Percentiles rank a stretch among this genome's conserved stretches.
These are phyloP conservation scores for Drosophila infuscata DNA, from an alignment of 2,888 invertebrate species.

Conservation along the genomic window DNA sequence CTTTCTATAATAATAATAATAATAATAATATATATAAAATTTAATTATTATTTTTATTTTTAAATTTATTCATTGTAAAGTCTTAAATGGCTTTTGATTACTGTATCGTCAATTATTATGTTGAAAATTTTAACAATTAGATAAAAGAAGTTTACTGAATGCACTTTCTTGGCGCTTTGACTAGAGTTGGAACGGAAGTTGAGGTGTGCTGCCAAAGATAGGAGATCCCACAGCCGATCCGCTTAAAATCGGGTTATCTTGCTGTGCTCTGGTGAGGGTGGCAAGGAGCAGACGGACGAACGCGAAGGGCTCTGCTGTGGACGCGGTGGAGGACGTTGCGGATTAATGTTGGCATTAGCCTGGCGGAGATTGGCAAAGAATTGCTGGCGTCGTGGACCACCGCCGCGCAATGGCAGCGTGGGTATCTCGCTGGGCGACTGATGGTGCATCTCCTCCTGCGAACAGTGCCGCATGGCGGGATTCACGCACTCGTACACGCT, in stretches of 20 bases:
- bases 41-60: not conserved
- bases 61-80: conserved; percentile 27
- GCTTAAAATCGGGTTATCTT: conserved; percentile 84
- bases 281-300: conserved; percentile 83
- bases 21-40: not conserved
- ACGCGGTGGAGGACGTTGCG: conserved; percentile 78
- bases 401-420: conserved; percentile 84
- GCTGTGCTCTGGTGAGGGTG: conserved; percentile 82
- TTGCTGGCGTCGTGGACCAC: conserved; percentile 83
- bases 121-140: conserved; percentile 40
- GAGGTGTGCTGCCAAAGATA: conserved; percentile 4
- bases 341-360: conserved; percentile 83
- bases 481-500: conserved; percentile 87
- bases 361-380: conserved; percentile 84
- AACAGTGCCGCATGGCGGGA: conserved; percentile 85
- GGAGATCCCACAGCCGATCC: conserved; percentile 49
- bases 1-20: not conserved
- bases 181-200: conserved; percentile 60
- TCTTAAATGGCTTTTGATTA: conserved; percentile 37
- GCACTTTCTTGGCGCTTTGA: conserved; percentile 55
- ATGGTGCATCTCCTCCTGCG: conserved; percentile 83
- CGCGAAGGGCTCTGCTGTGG: conserved; percentile 79
- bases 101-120: conserved; percentile 45
- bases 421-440: conserved; percentile 85
- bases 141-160: conserved; percentile 31